Evolutionary conservation across 2,113 vertebrate genomes (phyloP).

Genomic region (Phrynocephalus versicolor): DNA sequence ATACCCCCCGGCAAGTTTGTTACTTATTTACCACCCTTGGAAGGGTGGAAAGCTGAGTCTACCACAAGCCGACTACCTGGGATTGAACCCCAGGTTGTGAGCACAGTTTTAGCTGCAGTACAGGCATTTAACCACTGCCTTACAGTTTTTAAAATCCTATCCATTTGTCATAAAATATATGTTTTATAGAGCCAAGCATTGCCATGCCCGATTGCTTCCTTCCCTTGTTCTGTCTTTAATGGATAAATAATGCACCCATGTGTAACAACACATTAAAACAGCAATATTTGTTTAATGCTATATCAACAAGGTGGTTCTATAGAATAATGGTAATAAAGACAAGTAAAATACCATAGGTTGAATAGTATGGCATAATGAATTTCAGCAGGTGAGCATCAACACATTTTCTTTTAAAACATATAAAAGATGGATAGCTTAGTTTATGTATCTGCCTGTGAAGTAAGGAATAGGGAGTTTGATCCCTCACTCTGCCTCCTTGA

Average conservation of each 20-base stretch:
- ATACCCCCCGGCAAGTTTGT: too few relatives aligned
- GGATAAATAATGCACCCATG: background rate
- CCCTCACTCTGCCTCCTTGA: too few relatives aligned
- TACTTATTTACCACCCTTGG: too few relatives aligned
- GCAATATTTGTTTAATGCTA: background rate
- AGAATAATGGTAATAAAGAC: background rate
- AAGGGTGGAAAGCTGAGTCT: too few relatives aligned
- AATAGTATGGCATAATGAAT: background rate
- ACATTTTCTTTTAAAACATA: background rate
- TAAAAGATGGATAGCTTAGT: too few relatives aligned
- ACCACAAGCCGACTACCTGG: too few relatives aligned
- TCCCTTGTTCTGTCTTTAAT: background rate
- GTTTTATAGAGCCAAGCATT: background rate
- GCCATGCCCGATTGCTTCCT: background rate
- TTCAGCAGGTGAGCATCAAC: background rate
- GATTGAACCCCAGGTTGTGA: too few relatives aligned
- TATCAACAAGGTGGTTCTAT: constrained; percentile 1
- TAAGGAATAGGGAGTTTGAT: too few relatives aligned
- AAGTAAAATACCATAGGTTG: background rate
- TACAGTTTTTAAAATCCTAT: background rate
- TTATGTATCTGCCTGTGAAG: too few relatives aligned
- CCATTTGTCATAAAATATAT: background rate
- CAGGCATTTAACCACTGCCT: too few relatives aligned
- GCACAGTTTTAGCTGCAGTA: too few relatives aligned
- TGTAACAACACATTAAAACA: background rate